A percentile compares a stretch with the other conserved stretches of the same genome.
phyloP scores from a whole-genome alignment of 2,888 invertebrate species.

The Habroteleia sp. region DNA sequence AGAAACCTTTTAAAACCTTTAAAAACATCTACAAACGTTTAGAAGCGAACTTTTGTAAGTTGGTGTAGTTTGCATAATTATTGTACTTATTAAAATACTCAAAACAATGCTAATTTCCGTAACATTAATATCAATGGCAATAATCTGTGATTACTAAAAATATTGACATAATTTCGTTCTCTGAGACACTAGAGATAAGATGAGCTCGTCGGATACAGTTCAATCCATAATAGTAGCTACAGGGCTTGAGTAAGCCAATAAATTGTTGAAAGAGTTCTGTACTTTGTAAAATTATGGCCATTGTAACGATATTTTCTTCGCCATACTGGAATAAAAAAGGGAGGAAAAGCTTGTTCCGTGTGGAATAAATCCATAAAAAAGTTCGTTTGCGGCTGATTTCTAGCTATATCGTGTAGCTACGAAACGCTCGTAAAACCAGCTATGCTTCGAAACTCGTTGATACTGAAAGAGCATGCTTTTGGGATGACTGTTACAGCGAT shows the following conservation, averaged over 20 bases:
- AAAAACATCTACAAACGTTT: too few species aligned
- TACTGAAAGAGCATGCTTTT: constrained; percentile 38
- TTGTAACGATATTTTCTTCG: constrained; percentile 57
- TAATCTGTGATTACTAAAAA: too few species aligned
- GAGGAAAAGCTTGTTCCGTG: constrained; percentile 41
- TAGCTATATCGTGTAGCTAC: constrained; percentile 31
- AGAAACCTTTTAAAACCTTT: too few species aligned
- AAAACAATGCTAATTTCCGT: too few species aligned
- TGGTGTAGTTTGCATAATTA: too few species aligned
- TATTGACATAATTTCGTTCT: too few species aligned
- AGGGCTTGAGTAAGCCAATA: constrained; percentile 42
- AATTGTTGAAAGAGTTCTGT: constrained; percentile 56
- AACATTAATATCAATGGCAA: too few species aligned
- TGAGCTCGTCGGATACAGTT: constrained; percentile 25
- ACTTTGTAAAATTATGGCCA: constrained; percentile 56
- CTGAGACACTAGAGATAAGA: constrained; percentile 25
- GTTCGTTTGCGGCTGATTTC: constrained; percentile 56
- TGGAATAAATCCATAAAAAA: constrained; percentile 62
- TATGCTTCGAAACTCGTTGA: constrained; percentile 37
- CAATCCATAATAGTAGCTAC: constrained; percentile 39
- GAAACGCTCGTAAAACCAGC: constrained; percentile 52
- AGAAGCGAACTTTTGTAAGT: too few species aligned
- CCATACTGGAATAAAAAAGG: constrained; percentile 31
- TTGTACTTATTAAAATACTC: too few species aligned
- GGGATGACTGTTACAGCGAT: constrained; percentile 43